Evolutionary conservation across 1,140 invertebrate genomes (phyloP), one percentile per base, ranked within the genome.

Genomic region (Heterodera schachtii): DNA sequence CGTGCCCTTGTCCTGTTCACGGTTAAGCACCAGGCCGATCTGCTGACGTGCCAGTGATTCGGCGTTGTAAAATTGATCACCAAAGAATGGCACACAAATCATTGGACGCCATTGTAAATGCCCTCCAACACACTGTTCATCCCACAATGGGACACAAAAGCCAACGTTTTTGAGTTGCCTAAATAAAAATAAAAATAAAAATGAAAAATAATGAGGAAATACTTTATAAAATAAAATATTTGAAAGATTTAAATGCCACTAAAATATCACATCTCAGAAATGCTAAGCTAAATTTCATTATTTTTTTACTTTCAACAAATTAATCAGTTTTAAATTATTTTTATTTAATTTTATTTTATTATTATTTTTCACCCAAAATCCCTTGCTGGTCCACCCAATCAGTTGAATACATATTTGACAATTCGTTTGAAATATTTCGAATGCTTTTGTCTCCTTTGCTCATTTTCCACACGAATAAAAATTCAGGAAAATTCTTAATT

Each of bases 41-140:
- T 67, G 71, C 21, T 46, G 46, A 2, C 31, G 8, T 13, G 31
- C 73, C 21, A 86, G 52, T 3, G 73, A 31, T 49, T 79, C 57
- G 6, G 75, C 60, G 67, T 85, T 85, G 41, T 73, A 73, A 64
- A 69, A 81, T 69, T 86, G 84, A 71, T 85, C 84, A 73, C 75
- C 85, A 7, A 85, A 82, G 16, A 85, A 73, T n/a, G 84, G 89
- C 94, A 95, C 0, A 94, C 93, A 13, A 94, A 94, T 47, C 19
- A 95, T 93, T 0, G 94, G 94, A 94, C 93, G 13, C 93, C 94
- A 86, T 94, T 93, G 87, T 93, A 94, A 6, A 94, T 93, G 0
- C 94, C 94, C 88, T 95, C 94, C 86, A 93, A 94, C 90, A 94
- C 93, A 81, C 94, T 94, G 71, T 94, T 91, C 5, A 95, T 90